A percentile compares a stretch with the other conserved stretches of the same genome.
These are phyloP conservation scores for Netelia inedita DNA, from an alignment of 2,888 invertebrate genomes.

Conservation along the genomic window DNA sequence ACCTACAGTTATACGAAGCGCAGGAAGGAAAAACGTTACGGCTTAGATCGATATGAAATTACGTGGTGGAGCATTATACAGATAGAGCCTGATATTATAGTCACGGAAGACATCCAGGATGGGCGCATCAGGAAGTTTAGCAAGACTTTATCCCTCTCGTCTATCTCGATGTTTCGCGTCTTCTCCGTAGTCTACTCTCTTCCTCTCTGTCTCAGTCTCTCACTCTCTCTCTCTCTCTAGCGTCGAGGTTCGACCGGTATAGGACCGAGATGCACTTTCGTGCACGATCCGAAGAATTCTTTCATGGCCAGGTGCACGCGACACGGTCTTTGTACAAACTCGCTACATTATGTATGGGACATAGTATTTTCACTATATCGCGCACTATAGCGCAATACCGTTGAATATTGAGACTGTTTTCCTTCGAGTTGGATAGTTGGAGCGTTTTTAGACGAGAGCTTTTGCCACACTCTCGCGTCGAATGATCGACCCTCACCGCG, in stretches of 20 bases:
- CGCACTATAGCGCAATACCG: constrained; percentile 35
- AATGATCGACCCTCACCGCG: constrained; percentile 63
- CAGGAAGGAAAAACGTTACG: background rate
- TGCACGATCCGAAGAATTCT: constrained; percentile 66
- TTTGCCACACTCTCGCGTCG: constrained; percentile 60
- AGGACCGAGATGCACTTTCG: constrained; percentile 56
- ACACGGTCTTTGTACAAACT: constrained; percentile 55
- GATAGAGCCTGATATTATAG: constrained; percentile 53
- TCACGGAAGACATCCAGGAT: constrained; percentile 56
- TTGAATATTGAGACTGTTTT: constrained; percentile 66
- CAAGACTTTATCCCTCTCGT: constrained; percentile 47
- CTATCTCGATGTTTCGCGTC: constrained; percentile 42
- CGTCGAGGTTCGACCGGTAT: background rate
- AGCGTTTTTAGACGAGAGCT: constrained; percentile 47
- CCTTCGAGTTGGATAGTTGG: constrained; percentile 29
- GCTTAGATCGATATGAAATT: constrained; percentile 59
- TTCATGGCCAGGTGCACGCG: constrained; percentile 73
- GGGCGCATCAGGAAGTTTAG: constrained; percentile 43
- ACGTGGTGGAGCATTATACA: constrained; percentile 41
- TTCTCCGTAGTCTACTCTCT: constrained; percentile 32
- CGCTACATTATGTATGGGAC: constrained; percentile 66
- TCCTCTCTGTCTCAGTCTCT: constrained; percentile 6
- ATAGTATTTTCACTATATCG: constrained; percentile 45
- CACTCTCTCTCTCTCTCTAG: background rate
- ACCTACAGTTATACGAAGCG: constrained; percentile 14